These are phyloP conservation scores for Aulostomus chinensis DNA, from an alignment of 2,797 vertebrate species.

Conservation along the genomic window DNA sequence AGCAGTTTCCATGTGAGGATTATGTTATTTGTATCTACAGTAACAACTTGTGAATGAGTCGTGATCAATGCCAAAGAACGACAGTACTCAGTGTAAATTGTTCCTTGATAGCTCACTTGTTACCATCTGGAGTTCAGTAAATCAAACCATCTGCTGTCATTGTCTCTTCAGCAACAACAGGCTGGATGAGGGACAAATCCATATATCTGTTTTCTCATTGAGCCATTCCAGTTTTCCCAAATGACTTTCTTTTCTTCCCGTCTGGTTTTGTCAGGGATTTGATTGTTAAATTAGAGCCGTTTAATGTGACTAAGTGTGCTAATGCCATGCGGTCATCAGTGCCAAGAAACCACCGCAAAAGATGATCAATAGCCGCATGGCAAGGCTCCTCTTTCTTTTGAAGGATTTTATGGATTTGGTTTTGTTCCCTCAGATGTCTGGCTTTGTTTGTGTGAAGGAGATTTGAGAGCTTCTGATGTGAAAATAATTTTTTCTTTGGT, in stretches of 20 bases:
- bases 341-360: constrained; percentile 16
- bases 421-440: constrained; percentile 1
- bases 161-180: neutral
- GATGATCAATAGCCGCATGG: constrained; percentile 18
- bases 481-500: neutral
- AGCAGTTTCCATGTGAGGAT: too few species aligned
- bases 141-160: constrained; percentile 8
- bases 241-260: constrained; percentile 21
- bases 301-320: constrained; percentile 9
- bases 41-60: too few species aligned
- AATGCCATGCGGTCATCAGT: constrained; percentile 4
- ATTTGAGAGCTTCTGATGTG: constrained; percentile 15
- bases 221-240: neutral
- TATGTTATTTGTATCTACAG: too few species aligned
- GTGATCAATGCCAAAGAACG: neutral
- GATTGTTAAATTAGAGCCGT: constrained; percentile 10
- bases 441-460: too few species aligned
- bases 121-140: constrained; percentile 2
- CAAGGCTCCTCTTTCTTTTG: neutral
- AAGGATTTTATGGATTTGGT: constrained; percentile 2
- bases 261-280: constrained; percentile 11
- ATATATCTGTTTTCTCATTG: neutral
- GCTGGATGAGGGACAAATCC: neutral
- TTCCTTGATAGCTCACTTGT: neutral
- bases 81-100: neutral